Evolutionary conservation across 2,888 invertebrate genomes (phyloP).

Genomic region (Embidobia sp.): DNA sequence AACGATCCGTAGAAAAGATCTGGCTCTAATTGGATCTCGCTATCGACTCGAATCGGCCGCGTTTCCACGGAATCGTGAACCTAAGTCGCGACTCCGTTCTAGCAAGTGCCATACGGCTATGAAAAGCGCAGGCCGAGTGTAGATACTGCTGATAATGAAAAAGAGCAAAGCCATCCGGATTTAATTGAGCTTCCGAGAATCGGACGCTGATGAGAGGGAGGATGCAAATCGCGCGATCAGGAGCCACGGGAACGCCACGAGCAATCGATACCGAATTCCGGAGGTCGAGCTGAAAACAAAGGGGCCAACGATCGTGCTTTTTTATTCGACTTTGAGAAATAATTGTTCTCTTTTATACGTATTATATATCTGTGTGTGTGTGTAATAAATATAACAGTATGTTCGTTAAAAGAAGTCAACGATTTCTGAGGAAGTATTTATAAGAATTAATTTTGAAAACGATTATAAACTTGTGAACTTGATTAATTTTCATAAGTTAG

Average conservation of each 20-base stretch:
- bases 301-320: background rate
- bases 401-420: too few species aligned
- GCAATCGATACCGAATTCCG: conserved; percentile 40
- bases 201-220: conserved; percentile 68
- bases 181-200: conserved; percentile 75
- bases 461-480: too few species aligned
- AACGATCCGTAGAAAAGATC: conserved; percentile 72
- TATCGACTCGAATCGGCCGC: conserved; percentile 76
- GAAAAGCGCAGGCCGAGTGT: conserved; percentile 72
- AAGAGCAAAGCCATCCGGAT: conserved; percentile 70
- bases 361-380: too few species aligned
- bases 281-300: conserved; percentile 16
- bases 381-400: too few species aligned
- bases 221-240: conserved; percentile 69
- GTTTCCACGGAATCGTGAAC: conserved; percentile 79
- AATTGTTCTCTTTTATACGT: too few species aligned
- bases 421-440: too few species aligned
- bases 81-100: conserved; percentile 68
- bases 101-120: conserved; percentile 69
- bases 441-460: too few species aligned
- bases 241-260: conserved; percentile 26
- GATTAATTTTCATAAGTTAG: too few species aligned
- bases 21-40: conserved; percentile 78
- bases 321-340: background rate
- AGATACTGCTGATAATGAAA: conserved; percentile 77